A percentile compares a stretch with the other conserved stretches of the same genome.
These are phyloP conservation scores for Brachypalpus laphriformis DNA, from an alignment of 2,888 invertebrate genomes.

Conservation along the genomic window DNA sequence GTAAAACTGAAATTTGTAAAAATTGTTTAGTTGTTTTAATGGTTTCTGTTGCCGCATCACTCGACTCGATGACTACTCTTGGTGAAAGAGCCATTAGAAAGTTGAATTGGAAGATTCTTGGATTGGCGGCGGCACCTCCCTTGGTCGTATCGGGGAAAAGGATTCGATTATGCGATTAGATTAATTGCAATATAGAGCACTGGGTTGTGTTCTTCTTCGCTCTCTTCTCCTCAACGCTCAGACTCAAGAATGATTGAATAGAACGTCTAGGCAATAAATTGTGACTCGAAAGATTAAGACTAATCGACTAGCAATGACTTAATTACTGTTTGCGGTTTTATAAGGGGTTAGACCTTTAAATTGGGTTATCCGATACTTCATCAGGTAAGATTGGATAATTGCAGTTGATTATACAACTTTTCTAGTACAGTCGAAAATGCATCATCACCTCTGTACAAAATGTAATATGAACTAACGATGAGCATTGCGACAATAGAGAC, in stretches of 20 bases:
- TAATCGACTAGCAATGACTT: slow-evolving; percentile 13
- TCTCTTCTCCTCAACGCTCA: not conserved
- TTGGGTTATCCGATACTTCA: not conserved
- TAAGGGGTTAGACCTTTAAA: not conserved
- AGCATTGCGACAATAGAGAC: too few relatives aligned
- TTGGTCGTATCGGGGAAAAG: not conserved
- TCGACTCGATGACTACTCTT: not conserved
- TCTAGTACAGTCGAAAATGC: too few relatives aligned
- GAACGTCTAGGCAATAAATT: slow-evolving; percentile 3
- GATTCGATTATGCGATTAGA: slow-evolving; percentile 11
- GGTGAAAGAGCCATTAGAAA: slow-evolving; percentile 22
- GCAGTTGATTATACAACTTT: not conserved
- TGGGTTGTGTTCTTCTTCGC: slow-evolving; percentile 1
- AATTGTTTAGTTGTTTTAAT: slow-evolving; percentile 25
- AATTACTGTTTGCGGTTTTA: slow-evolving; percentile 10
- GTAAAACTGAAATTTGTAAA: slow-evolving; percentile 4
- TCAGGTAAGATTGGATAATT: not conserved
- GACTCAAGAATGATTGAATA: not conserved
- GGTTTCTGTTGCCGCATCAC: not conserved
- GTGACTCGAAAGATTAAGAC: not conserved
- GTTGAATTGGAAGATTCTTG: not conserved
- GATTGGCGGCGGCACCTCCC: not conserved
- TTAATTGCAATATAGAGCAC: slow-evolving; percentile 9
- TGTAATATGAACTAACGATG: too few relatives aligned
- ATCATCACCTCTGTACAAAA: not conserved